These are phyloP conservation scores for Rhabdomys pumilio DNA, from an alignment of 2,797 vertebrate species.

Conservation along the genomic window DNA sequence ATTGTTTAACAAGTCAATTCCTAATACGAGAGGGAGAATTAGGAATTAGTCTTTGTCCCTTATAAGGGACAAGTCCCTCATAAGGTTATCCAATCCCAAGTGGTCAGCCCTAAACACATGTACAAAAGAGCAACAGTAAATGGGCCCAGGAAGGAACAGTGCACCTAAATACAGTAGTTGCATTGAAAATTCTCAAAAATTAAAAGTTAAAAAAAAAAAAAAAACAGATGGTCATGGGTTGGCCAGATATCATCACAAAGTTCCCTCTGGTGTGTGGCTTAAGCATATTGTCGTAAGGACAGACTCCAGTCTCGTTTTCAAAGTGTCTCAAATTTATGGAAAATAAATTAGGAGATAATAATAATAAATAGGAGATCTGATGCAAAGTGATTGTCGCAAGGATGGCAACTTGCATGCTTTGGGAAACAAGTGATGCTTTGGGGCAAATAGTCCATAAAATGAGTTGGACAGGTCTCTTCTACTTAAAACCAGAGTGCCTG, in stretches of 20 bases:
- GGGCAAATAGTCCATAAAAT: neutral
- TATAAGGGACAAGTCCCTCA: neutral
- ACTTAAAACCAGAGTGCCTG: conserved; percentile 1
- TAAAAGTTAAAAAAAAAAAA: neutral
- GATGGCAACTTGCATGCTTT: neutral
- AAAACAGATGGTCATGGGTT: neutral
- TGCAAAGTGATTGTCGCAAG: conserved; percentile 31
- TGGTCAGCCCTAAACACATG: neutral
- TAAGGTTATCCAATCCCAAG: neutral
- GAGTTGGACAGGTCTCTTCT: neutral
- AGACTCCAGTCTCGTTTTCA: neutral
- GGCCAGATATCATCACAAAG: neutral
- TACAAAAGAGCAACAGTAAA: neutral
- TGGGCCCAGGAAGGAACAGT: neutral
- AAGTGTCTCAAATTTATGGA: conserved; percentile 13
- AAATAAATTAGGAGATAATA: neutral
- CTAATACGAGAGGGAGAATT: neutral
- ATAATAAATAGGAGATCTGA: neutral
- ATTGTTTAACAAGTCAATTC: neutral
- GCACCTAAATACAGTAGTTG: neutral
- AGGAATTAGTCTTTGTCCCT: neutral
- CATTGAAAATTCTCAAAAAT: neutral
- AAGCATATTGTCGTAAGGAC: neutral
- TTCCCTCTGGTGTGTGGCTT: neutral
- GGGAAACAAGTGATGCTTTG: conserved; percentile 12